These are phyloP conservation scores for Anguilla megastoma DNA, from an alignment of 2,797 vertebrate species.

Conservation along the genomic window DNA sequence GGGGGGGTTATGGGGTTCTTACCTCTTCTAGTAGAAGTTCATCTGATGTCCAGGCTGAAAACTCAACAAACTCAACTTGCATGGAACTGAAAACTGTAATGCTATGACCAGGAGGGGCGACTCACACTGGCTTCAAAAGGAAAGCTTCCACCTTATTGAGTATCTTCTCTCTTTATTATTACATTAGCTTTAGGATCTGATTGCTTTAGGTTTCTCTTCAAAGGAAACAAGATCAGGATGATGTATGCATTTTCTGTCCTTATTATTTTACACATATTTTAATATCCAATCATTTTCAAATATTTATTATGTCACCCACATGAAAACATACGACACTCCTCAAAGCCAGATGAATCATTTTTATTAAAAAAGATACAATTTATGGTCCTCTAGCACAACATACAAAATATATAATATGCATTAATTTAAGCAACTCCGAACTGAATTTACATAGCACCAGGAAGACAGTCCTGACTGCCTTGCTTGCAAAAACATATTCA, in stretches of 20 bases:
- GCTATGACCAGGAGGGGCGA: background rate
- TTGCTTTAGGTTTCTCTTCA: background rate
- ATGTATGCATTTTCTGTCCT: background rate
- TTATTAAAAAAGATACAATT: constrained; percentile 27
- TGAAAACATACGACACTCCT: background rate
- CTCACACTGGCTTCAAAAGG: background rate
- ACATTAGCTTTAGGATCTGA: background rate
- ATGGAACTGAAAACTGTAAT: constrained; percentile 49
- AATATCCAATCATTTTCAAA: background rate
- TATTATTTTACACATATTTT: background rate
- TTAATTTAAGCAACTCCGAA: constrained; percentile 22
- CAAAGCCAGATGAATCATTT: constrained; percentile 7
- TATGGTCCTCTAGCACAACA: constrained; percentile 18
- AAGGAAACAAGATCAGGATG: background rate
- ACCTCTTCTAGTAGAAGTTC: constrained; percentile 65
- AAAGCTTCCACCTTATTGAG: background rate
- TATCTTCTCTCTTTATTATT: background rate
- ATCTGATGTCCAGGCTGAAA: constrained; percentile 50
- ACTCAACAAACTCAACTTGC: constrained; percentile 48
- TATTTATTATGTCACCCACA: background rate
- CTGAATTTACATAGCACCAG: constrained; percentile 23
- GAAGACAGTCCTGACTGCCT: constrained; percentile 23
- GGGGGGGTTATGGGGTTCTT: constrained; percentile 46
- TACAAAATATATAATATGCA: constrained; percentile 25
- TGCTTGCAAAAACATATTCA: constrained; percentile 14